Evolutionary conservation across 2,888 invertebrate genomes (phyloP), one percentile per base, ranked within the genome.

Genomic region (Halictus quadricinctus): DNA sequence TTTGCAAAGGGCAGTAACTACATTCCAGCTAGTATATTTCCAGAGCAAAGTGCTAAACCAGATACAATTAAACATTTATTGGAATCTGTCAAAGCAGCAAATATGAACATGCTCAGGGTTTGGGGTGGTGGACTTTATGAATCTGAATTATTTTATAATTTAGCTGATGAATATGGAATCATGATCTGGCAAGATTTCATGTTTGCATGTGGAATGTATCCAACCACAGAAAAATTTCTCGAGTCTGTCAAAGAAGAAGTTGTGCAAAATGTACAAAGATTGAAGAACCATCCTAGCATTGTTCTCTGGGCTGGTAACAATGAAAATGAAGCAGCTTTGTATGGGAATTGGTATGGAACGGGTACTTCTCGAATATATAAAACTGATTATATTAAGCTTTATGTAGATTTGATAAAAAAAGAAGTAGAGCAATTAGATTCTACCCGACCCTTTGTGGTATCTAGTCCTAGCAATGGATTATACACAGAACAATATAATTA

Each of bases 101-200:
- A 99, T 93, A 98, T 99, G 97, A 98, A 98, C 92, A 98, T 98
- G 97, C 95, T 99, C 21, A 96, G 99, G n/a, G 98, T 99, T 1
- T 99, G 99, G 99, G 99, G 99, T 46, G 99, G 99, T n/a, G 99
- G 99, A 0, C 95, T 98, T 0, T 99, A 99, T 92, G 99, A 99
- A 93, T 97, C 97, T 0, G 98, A 99, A 89, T 96, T 96, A 81
- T 99, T 99, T 94, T 99, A 99, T 94, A 95, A 97, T 87, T 94
- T 97, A 58, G 98, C 98, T 80, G 99, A 99, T 93, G 96, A 97
- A 92, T 95, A 97, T 76, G 99, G 99, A 1, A 97, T 99, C 73
- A 95, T 99, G 91, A 97, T 99, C 80, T 99, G 99, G 99, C 99
- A 99, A 94, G 99, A 99, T 94, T 97, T 99, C 93, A 98, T 99